phyloP scores from a whole-genome alignment of 2,888 invertebrate genomes.

The Notocelia uddmanniana region DNA sequence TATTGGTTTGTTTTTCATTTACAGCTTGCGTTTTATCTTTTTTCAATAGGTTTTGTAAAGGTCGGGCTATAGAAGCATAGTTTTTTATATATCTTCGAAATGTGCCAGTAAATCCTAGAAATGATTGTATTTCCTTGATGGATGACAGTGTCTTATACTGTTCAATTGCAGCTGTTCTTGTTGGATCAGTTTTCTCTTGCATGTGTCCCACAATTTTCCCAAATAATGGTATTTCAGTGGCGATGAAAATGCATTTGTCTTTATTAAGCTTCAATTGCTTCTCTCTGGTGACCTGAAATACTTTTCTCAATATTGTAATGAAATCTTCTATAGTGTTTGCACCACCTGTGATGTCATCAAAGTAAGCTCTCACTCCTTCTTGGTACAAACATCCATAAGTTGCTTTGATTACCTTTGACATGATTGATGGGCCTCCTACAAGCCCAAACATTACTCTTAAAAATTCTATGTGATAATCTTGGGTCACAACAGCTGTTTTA shows the following conservation, averaged over 20 bases:
- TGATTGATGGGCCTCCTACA: conserved; percentile 35
- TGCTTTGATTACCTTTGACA: conserved; percentile 34
- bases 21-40: background rate
- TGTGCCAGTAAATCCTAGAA: conserved; percentile 16
- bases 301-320: conserved; percentile 11
- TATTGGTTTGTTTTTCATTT: background rate
- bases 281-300: conserved; percentile 31
- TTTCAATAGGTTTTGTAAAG: background rate
- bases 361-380: conserved; percentile 26
- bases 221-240: conserved; percentile 33
- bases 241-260: conserved; percentile 37
- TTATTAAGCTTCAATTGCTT: no score
- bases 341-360: conserved; percentile 37
- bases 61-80: conserved; percentile 13
- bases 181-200: conserved; percentile 27
- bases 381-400: conserved; percentile 26
- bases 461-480: conserved; percentile 35
- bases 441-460: conserved; percentile 30
- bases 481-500: conserved; percentile 32
- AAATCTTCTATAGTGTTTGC: conserved; percentile 19
- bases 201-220: conserved; percentile 20
- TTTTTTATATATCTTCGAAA: conserved; percentile 16
- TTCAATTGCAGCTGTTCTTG: conserved; percentile 12
- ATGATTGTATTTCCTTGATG: conserved; percentile 7
- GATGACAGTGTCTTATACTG: conserved; percentile 9